Conservation (phyloP, 2,797 vertebrate genomes). For the Cossypha niveicapilla region DNA sequence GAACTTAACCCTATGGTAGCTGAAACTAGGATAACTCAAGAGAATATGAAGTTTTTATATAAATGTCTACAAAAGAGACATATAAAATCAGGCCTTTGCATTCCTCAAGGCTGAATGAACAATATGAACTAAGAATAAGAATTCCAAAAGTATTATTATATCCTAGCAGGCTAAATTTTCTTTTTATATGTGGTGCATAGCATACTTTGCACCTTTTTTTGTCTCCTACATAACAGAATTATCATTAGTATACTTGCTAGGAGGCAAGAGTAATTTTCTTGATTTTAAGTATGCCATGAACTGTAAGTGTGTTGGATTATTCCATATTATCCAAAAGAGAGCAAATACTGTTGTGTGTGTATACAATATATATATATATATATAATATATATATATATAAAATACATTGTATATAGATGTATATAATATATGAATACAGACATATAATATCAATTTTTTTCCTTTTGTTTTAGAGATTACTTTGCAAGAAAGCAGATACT, state of each 20-base stretch:
- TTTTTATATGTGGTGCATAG: neutral
- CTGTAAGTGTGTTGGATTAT: neutral
- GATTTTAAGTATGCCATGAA: neutral
- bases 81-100: neutral
- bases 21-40: neutral
- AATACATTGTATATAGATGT: too few species aligned
- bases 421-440: neutral
- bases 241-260: neutral
- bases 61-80: neutral
- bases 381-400: too few species aligned
- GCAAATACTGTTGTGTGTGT: neutral
- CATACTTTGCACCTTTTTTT: neutral
- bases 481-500: neutral
- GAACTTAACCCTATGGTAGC: neutral
- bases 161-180: neutral
- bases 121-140: neutral
- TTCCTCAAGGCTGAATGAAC: neutral
- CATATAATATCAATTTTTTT: fast-evolving
- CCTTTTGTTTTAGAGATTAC: neutral
- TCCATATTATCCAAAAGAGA: neutral
- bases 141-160: neutral
- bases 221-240: neutral
- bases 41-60: neutral
- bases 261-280: neutral
- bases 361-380: too few species aligned